Evolutionary conservation across 2,113 vertebrate species (phyloP).

Genomic region (Apus apus): DNA sequence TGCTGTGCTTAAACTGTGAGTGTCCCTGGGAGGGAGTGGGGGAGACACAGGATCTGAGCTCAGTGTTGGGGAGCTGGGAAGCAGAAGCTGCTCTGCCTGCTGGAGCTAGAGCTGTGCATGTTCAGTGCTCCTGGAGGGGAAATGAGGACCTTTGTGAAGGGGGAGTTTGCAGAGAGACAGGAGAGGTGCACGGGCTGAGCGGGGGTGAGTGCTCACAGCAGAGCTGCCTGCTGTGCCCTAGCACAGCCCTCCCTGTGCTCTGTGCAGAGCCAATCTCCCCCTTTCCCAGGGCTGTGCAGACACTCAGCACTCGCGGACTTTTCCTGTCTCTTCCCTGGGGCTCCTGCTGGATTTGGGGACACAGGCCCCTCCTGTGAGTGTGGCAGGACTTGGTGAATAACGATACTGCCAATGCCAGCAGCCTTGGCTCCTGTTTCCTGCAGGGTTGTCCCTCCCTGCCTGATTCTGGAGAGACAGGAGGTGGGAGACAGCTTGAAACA

Average conservation of each 20-base stretch:
- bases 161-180: neutral
- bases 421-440: neutral
- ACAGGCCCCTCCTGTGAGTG: neutral
- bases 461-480: neutral
- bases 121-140: neutral
- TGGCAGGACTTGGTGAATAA: neutral
- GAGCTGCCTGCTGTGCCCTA: neutral
- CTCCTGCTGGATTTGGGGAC: neutral
- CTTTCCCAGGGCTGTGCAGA: neutral
- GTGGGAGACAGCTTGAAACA: neutral
- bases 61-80: neutral
- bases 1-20: conserved; percentile 95
- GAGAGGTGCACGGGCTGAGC: neutral
- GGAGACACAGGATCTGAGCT: neutral
- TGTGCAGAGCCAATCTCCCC: rapidly evolving
- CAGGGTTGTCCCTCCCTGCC: neutral
- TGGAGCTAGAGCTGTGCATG: neutral
- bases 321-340: neutral
- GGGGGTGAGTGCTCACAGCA: neutral
- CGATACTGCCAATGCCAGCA: neutral
- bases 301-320: neutral
- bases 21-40: neutral
- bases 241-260: neutral
- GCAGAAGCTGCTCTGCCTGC: neutral
- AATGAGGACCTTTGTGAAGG: neutral